These are phyloP conservation scores for Mormyrus iriodes DNA, from an alignment of 2,113 vertebrate genomes.

Conservation along the genomic window DNA sequence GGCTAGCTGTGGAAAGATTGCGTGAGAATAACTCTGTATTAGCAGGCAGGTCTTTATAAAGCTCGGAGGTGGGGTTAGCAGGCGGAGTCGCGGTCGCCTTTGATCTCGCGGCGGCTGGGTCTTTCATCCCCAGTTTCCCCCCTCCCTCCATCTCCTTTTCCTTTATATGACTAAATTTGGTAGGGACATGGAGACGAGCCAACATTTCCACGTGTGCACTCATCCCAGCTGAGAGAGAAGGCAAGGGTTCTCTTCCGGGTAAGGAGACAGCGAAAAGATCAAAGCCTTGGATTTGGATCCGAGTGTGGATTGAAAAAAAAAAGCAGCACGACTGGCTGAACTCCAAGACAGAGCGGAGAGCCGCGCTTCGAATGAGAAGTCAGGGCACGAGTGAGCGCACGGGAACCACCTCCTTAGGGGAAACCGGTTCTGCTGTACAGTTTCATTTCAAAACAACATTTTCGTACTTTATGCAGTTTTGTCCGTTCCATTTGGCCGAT, in stretches of 20 bases:
- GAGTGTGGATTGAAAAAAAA: constrained; percentile 71
- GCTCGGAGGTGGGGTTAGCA: constrained; percentile 71
- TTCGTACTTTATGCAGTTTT: background rate
- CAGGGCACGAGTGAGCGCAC: background rate
- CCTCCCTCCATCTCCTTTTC: constrained; percentile 58
- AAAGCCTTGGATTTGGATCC: constrained; percentile 87
- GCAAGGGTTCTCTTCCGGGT: constrained; percentile 92
- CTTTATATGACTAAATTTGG: constrained; percentile 99
- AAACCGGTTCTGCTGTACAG: background rate
- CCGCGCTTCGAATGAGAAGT: constrained; percentile 39
- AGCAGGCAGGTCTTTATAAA: constrained; percentile 71
- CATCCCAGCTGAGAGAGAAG: constrained; percentile 86
- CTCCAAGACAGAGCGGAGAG: constrained; percentile 78
- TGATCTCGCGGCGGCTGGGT: constrained; percentile 85
- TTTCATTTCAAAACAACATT: background rate
- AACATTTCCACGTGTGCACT: constrained; percentile 93
- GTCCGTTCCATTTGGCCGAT: background rate
- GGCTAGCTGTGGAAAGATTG: constrained; percentile 47
- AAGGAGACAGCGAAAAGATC: constrained; percentile 86
- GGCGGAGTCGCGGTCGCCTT: constrained; percentile 75
- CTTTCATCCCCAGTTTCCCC: constrained; percentile 71
- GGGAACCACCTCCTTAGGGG: background rate
- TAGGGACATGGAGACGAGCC: constrained; percentile 80
- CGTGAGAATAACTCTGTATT: constrained; percentile 65
- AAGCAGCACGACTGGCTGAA: constrained; percentile 64